Conservation (phyloP, 53 echinoderm and acorn worm species). For the Patiria pectinifera region DNA sequence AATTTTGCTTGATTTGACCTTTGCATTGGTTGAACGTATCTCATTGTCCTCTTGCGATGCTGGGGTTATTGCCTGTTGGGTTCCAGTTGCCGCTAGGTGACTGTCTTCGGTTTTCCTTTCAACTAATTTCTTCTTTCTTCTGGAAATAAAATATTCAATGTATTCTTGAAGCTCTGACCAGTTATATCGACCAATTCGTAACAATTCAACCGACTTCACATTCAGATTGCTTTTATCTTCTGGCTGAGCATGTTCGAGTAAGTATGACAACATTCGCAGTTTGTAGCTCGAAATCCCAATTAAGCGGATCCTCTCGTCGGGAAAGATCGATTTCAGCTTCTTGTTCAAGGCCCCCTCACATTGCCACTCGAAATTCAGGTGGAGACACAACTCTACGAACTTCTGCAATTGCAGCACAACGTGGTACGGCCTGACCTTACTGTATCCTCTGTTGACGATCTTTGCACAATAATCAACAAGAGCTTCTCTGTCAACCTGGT, state of each 20-base stretch:
- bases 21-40: no score
- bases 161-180: slow-evolving; percentile 7
- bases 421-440: neutral
- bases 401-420: no score
- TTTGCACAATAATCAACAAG: neutral
- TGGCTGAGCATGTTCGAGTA: neutral
- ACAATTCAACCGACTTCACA: neutral
- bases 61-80: no score
- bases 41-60: no score
- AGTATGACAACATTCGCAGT: no score
- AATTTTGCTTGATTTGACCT: no score
- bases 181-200: neutral
- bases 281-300: no score
- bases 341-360: neutral
- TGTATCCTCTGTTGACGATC: neutral
- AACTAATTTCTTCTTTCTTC: neutral
- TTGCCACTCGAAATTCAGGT: neutral
- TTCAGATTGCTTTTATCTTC: neutral
- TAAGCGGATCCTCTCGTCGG: no score
- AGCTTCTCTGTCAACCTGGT: no score
- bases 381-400: neutral
- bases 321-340: no score
- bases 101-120: no score
- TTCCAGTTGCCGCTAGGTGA: no score
- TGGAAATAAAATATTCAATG: neutral